phyloP scores from a whole-genome alignment of 2,888 invertebrate genomes.

The Tiphia femorata region DNA sequence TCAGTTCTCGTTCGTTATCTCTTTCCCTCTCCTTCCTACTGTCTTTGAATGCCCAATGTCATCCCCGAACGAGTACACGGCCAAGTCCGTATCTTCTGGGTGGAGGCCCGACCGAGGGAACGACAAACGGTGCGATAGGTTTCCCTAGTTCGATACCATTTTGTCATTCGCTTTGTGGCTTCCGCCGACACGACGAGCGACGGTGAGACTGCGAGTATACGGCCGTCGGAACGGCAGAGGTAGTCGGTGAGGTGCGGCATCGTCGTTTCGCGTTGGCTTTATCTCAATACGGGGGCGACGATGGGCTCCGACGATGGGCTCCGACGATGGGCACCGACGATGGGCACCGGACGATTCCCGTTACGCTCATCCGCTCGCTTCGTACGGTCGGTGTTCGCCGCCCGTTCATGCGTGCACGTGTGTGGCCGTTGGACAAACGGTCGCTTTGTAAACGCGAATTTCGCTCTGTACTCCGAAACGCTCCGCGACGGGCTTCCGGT shows the following conservation, averaged over 20 bases:
- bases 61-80: too few species aligned
- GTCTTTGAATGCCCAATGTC: too few species aligned
- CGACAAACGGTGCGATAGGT: too few species aligned
- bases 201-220: too few species aligned
- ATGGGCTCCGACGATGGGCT: background rate
- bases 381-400: conserved; percentile 27
- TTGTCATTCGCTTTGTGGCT: conserved; percentile 20
- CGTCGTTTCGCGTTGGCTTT: conserved; percentile 13
- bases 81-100: too few species aligned
- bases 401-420: conserved; percentile 46
- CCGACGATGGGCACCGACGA: background rate
- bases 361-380: conserved; percentile 32
- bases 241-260: background rate
- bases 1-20: too few species aligned
- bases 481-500: conserved; percentile 41
- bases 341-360: conserved; percentile 26
- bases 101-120: too few species aligned
- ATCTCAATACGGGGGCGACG: too few species aligned
- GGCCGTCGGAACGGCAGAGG: background rate
- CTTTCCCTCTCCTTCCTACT: too few species aligned
- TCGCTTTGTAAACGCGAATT: conserved; percentile 55
- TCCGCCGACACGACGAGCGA: conserved; percentile 1
- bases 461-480: conserved; percentile 29
- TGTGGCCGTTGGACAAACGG: conserved; percentile 50
- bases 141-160: too few species aligned